Conservation (phyloP, 1,140 invertebrate species). For the Pseudomyrmex concolor region DNA sequence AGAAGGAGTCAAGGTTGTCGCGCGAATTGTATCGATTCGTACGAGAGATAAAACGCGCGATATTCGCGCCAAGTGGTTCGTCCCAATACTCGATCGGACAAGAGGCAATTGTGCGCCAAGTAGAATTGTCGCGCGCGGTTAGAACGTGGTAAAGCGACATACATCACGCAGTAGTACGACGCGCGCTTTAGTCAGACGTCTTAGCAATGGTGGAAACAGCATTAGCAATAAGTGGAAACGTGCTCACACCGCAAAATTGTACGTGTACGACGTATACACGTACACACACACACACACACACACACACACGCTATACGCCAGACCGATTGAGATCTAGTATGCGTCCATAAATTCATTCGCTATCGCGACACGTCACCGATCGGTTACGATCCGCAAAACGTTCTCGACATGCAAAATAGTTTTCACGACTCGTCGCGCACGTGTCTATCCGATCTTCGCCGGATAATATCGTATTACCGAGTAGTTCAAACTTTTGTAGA, state of each 20-base stretch:
- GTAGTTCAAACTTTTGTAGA: too few relatives aligned
- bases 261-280: too few relatives aligned
- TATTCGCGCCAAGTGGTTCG: constrained; percentile 26
- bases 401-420: neutral
- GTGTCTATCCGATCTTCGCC: neutral
- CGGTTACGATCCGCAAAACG: neutral
- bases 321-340: neutral
- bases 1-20: constrained; percentile 4
- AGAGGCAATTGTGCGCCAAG: constrained; percentile 32
- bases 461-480: too few relatives aligned
- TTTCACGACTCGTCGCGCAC: neutral
- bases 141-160: neutral
- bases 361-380: neutral
- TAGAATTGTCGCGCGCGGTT: constrained; percentile 7
- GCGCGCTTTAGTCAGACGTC: constrained; percentile 16
- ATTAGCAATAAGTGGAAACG: neutral
- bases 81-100: constrained; percentile 12
- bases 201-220: too few relatives aligned
- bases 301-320: too few relatives aligned
- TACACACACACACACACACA: too few relatives aligned
- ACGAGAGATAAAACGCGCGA: constrained; percentile 5
- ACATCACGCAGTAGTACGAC: constrained; percentile 37
- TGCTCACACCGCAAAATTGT: neutral
- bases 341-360: neutral
- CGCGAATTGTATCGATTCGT: constrained; percentile 13